Evolutionary conservation across 2,113 vertebrate genomes (phyloP), one percentile per base, ranked within the genome.

Genomic region (Dascyllus trimaculatus): DNA sequence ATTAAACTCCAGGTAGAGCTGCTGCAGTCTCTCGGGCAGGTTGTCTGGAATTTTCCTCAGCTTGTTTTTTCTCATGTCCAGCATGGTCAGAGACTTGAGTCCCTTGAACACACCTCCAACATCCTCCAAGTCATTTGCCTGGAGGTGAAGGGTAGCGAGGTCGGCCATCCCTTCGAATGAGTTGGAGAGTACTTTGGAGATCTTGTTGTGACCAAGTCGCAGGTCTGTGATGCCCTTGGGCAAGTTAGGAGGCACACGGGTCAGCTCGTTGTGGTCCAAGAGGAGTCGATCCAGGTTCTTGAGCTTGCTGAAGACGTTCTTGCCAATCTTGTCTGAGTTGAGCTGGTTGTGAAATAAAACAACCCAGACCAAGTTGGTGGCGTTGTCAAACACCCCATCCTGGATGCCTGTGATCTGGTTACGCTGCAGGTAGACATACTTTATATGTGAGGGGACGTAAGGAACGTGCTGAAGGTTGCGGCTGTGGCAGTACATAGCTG

Each of bases 401-500:
- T 95, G 95, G 84, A 99, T 97, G 40, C 95, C 91, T 2, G 95
- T 95, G 63, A 99, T 97, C 91, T 95, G 94, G 89, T 99, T 99
- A 51, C 94, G 95, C 82, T 98, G 95, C 65, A 99, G 92, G 89
- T 99, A 99, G 68, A 98, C 95, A 24, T 99, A 99, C 79, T 98
- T 97, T 78, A 99, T 96, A 51, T 96, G 96, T 26, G 95, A 75
- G 32, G 98, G 98, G 14, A 99, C 91, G 21, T 96, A 95, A 0
- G 98, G 98, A 38, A 99, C 91, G 1, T 94, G 96, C 84, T 97
- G 96, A 54, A 99, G 87, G 87, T 97, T 97, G 66, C 97, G 95
- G 56, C 93, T 91, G 68, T 98, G 95, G 61, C 98, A 99, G 86
- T 98, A 99, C 98, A 99, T 99, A 57, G 97, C 98, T 0, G 90